phyloP scores from a whole-genome alignment of 2,888 invertebrate genomes.

The Cepaea hortensis region DNA sequence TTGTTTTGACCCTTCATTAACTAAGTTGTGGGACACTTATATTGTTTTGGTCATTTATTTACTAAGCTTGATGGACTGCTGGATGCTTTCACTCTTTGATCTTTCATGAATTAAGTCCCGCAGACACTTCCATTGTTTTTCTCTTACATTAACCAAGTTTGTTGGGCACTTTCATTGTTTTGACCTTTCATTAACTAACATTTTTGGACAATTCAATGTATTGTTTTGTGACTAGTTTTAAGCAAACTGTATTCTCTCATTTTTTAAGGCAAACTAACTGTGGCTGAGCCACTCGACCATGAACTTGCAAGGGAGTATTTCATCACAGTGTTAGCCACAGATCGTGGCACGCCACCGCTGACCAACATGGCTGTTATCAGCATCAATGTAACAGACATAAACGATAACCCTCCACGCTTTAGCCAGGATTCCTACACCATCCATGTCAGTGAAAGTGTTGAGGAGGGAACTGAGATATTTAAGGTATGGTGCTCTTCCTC shows the following conservation, averaged over 20 bases:
- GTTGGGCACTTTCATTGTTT: too few species aligned
- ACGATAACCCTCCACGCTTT: constrained; percentile 73
- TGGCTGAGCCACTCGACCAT: constrained; percentile 89
- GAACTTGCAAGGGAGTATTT: constrained; percentile 91
- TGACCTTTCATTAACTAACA: too few species aligned
- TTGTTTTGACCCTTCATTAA: too few species aligned
- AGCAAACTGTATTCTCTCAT: not conserved
- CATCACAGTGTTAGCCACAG: constrained; percentile 91
- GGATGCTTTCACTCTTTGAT: too few species aligned
- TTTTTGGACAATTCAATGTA: too few species aligned
- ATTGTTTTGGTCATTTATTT: too few species aligned
- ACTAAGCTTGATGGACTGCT: too few species aligned
- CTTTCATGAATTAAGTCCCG: too few species aligned
- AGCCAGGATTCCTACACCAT: constrained; percentile 65
- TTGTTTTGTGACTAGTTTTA: not conserved
- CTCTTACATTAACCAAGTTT: too few species aligned
- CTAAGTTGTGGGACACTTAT: too few species aligned
- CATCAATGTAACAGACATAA: constrained; percentile 80
- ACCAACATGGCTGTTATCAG: constrained; percentile 91
- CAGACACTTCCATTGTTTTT: too few species aligned
- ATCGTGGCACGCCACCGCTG: constrained; percentile 91
- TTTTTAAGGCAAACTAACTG: constrained; percentile 82
- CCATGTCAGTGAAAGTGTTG: constrained; percentile 84
- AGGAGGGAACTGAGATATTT: constrained; percentile 81
- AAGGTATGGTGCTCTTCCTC: constrained; percentile 79